Conservation (phyloP, 2,888 invertebrate species). For the Nemoura dubitans region DNA sequence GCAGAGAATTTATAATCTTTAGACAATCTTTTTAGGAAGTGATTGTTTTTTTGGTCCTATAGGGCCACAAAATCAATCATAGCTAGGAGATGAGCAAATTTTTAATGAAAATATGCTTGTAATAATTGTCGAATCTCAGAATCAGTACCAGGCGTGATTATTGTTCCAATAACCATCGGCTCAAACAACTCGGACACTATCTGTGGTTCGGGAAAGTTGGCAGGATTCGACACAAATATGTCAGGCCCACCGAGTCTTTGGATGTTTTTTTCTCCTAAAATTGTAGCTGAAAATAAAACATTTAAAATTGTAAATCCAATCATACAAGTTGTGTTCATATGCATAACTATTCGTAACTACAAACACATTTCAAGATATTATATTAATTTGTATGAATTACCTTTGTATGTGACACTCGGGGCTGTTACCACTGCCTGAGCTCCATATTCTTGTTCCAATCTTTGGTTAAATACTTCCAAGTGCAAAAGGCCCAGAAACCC, state of each 20-base stretch:
- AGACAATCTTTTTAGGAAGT: no score
- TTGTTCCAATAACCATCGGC: conserved; percentile 87
- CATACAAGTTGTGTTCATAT: background rate
- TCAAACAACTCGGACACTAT: conserved; percentile 82
- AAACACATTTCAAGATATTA: no score
- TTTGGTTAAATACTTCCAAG: conserved; percentile 87
- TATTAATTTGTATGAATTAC: conserved; percentile 55
- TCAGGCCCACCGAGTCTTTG: conserved; percentile 69
- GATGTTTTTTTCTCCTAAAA: conserved; percentile 77
- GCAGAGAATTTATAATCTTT: background rate
- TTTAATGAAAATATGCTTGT: background rate
- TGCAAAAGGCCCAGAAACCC: conserved; percentile 89
- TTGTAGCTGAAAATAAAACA: conserved; percentile 64
- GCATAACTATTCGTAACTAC: no score
- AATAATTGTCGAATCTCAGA: background rate
- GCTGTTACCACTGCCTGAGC: conserved; percentile 85
- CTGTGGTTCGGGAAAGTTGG: conserved; percentile 72
- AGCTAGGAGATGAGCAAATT: no score
- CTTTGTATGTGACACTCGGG: conserved; percentile 86
- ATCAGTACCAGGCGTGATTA: conserved; percentile 78
- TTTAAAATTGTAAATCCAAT: background rate
- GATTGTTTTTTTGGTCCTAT: no score
- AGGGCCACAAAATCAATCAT: no score
- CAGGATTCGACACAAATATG: conserved; percentile 77
- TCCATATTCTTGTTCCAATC: conserved; percentile 84